Evolutionary conservation across 2,113 vertebrate species (phyloP).

Genomic region (Lonchura striata): DNA sequence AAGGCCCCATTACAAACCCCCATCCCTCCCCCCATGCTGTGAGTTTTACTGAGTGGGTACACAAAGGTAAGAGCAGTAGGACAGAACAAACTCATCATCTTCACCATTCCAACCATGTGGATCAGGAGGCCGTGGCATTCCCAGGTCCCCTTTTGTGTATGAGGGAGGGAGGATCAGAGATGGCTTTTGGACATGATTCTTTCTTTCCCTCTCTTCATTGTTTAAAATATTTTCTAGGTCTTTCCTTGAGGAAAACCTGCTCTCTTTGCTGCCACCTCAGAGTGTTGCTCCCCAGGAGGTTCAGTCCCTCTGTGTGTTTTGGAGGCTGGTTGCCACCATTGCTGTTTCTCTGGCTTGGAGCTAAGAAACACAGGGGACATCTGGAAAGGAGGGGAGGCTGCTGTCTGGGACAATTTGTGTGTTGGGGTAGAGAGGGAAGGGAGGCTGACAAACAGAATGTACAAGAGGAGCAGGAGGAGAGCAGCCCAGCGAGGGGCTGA

Average conservation of each 20-base stretch:
- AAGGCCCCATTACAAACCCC: neutral
- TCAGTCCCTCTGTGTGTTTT: neutral
- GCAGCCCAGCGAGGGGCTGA: neutral
- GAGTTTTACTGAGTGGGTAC: constrained; percentile 6
- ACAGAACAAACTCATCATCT: neutral
- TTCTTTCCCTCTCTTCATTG: neutral
- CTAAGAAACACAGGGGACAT: neutral
- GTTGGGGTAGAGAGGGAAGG: neutral
- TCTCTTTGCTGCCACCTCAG: neutral
- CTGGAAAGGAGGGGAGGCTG: neutral
- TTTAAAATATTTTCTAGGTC: neutral
- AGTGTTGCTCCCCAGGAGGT: fast-evolving
- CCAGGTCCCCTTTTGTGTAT: neutral
- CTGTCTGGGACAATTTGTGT: neutral
- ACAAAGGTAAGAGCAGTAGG: neutral
- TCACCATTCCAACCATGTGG: neutral
- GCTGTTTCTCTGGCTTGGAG: neutral
- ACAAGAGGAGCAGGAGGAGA: neutral
- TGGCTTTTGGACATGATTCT: neutral
- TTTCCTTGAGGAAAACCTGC: neutral
- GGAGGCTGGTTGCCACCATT: neutral
- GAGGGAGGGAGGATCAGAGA: neutral
- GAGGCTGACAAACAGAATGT: neutral
- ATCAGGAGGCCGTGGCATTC: neutral
- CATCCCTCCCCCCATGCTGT: neutral